Evolutionary conservation across 2,888 invertebrate species (phyloP).

Genomic region (Shargacucullia verbasci): DNA sequence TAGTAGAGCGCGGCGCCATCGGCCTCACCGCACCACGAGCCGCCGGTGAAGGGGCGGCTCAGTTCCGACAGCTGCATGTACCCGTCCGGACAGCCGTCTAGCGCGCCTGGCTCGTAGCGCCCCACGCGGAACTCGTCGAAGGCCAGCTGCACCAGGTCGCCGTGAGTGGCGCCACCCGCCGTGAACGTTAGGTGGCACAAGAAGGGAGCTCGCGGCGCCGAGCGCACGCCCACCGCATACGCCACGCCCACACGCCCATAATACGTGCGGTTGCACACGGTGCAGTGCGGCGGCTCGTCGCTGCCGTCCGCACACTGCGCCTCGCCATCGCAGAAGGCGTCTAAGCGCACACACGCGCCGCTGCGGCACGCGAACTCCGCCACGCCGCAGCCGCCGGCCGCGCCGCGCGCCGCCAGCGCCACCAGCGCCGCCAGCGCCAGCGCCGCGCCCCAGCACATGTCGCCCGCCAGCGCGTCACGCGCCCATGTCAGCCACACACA

Average conservation of each 20-base stretch:
- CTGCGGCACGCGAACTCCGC: slow-evolving; percentile 76
- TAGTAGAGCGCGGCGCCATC: slow-evolving; percentile 95
- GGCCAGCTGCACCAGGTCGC: slow-evolving; percentile 96
- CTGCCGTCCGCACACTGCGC: slow-evolving; percentile 96
- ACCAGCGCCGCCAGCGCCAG: slow-evolving; percentile 21
- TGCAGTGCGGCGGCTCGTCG: slow-evolving; percentile 92
- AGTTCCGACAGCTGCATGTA: slow-evolving; percentile 96
- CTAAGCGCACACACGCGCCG: slow-evolving; percentile 95
- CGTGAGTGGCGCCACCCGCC: slow-evolving; percentile 95
- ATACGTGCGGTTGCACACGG: slow-evolving; percentile 95
- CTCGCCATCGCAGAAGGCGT: slow-evolving; percentile 95
- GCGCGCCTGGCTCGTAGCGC: slow-evolving; percentile 92
- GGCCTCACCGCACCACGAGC: slow-evolving; percentile 96
- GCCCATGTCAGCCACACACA: slow-evolving; percentile 42
- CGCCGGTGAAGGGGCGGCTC: slow-evolving; percentile 95
- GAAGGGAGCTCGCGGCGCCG: slow-evolving; percentile 94
- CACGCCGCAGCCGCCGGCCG: slow-evolving; percentile 78
- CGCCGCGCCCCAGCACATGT: slow-evolving; percentile 18
- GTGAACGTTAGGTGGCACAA: slow-evolving; percentile 97
- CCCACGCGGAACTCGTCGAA: slow-evolving; percentile 97
- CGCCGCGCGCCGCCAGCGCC: slow-evolving; percentile 61
- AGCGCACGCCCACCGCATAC: slow-evolving; percentile 93
- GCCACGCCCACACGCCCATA: slow-evolving; percentile 96
- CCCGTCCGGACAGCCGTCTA: slow-evolving; percentile 95
- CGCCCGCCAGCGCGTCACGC: slow-evolving; percentile 26